These are phyloP conservation scores for Pristis pectinata DNA, from an alignment of 2,797 vertebrate species.

Conservation along the genomic window DNA sequence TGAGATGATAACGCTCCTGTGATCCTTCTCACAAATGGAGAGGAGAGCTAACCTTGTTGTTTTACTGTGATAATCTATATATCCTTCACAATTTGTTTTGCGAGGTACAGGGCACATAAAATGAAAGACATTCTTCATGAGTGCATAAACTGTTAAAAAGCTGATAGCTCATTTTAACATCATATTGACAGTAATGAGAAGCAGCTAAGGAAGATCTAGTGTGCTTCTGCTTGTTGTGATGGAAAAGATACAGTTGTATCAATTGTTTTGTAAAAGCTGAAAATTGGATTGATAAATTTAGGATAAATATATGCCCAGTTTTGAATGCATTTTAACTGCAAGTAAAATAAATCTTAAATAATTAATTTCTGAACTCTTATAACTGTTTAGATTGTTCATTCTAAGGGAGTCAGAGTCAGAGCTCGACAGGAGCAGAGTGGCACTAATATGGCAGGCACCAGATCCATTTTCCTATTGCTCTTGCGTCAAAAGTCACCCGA, in stretches of 20 bases:
- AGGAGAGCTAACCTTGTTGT: not conserved
- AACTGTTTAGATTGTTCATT: not conserved
- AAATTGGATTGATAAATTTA: not conserved
- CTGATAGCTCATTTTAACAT: not conserved
- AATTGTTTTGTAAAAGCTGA: not conserved
- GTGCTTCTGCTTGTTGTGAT: not conserved
- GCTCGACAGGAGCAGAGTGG: not conserved
- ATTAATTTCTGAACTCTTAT: not conserved
- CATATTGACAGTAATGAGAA: not conserved
- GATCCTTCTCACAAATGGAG: not conserved
- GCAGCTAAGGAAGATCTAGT: not conserved
- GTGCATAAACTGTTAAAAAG: not conserved
- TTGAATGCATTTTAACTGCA: not conserved
- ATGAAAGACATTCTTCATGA: not conserved
- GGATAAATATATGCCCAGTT: not conserved
- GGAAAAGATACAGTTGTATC: not conserved
- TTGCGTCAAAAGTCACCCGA: not conserved
- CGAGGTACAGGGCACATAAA: not conserved
- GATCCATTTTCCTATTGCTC: not conserved
- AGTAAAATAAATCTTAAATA: not conserved
- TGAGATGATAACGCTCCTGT: not conserved
- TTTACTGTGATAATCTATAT: not conserved
- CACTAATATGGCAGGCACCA: not conserved
- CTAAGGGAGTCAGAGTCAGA: too few species aligned
- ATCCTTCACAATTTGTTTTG: not conserved